Evolutionary conservation across 2,888 invertebrate species (phyloP).

Genomic region (Amiota mariae): DNA sequence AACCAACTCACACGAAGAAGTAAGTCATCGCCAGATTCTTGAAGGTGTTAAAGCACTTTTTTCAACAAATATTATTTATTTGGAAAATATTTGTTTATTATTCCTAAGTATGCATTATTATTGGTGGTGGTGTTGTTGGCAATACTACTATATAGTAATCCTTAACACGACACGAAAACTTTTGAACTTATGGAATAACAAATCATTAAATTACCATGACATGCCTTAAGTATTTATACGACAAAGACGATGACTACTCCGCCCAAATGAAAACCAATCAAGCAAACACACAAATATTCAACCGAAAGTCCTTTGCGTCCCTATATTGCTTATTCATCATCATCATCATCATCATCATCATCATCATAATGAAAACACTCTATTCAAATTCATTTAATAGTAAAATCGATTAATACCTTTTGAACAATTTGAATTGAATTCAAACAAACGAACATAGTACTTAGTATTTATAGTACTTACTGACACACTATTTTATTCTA

Average conservation of each 20-base stretch:
- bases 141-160: no score
- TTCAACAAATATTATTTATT: no score
- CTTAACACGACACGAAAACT: not conserved
- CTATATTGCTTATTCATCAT: no score
- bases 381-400: conserved; percentile 38
- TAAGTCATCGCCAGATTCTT: no score
- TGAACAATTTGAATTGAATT: conserved; percentile 12
- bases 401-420: conserved; percentile 41
- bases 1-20: no score
- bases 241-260: conserved; percentile 18
- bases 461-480: no score
- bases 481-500: not conserved
- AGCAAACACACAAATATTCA: conserved; percentile 10
- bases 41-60: no score
- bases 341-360: not conserved
- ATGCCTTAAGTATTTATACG: conserved; percentile 14
- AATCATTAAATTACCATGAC: conserved; percentile 42
- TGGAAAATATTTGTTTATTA: no score
- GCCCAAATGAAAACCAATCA: conserved; percentile 4
- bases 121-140: not conserved
- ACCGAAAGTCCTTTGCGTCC: not conserved
- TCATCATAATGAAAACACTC: not conserved
- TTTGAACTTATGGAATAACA: conserved; percentile 27
- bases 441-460: conserved; percentile 3
- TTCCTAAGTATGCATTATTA: conserved; percentile 7